These are phyloP conservation scores for Solen grandis DNA, from an alignment of 1,140 invertebrate genomes.

Conservation along the genomic window DNA sequence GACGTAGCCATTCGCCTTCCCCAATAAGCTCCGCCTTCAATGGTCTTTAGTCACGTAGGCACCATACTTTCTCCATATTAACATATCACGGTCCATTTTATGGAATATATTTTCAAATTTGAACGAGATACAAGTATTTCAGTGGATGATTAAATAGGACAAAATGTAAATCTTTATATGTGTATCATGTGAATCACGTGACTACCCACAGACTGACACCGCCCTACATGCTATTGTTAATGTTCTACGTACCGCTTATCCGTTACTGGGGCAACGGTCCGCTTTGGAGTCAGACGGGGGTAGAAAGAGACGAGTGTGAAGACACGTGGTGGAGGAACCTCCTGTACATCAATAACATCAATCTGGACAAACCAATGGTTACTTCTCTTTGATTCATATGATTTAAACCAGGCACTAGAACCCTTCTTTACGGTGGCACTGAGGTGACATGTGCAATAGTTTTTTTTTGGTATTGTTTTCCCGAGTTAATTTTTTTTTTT, in stretches of 20 bases:
- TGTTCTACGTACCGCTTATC: constrained; percentile 87
- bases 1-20: no score
- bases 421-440: background rate
- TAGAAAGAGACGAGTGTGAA: constrained; percentile 80
- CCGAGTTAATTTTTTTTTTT: no score
- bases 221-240: constrained; percentile 90
- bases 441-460: no score
- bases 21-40: no score
- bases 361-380: constrained; percentile 82
- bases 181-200: background rate
- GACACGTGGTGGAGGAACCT: constrained; percentile 91
- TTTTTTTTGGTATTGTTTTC: no score
- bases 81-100: no score
- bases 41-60: no score
- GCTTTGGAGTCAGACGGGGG: constrained; percentile 36
- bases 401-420: background rate
- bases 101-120: no score
- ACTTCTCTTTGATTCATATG: background rate
- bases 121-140: no score
- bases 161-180: no score
- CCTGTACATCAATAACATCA: constrained; percentile 91
- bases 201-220: constrained; percentile 84
- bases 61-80: no score
- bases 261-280: constrained; percentile 85
- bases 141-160: no score